Evolutionary conservation across 2,113 vertebrate genomes (phyloP), one percentile per base, ranked within the genome.

Genomic region (Chauna torquata): DNA sequence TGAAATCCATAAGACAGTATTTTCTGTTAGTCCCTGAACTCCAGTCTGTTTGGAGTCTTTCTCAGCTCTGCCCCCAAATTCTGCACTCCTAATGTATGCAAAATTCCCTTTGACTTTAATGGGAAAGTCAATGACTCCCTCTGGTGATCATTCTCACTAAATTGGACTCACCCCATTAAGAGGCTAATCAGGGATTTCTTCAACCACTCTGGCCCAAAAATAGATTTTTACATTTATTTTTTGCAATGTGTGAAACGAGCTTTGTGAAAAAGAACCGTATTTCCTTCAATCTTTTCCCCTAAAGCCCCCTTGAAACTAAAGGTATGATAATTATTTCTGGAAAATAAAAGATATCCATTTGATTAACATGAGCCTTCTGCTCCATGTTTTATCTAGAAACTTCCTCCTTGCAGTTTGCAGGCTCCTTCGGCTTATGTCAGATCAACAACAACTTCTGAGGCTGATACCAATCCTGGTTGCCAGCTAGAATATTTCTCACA

Each of bases 41-140:
- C 84, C 68, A 77, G 3, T 91, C 83, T 79, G 52, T 89, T 87
- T 82, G 88, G 83, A 95, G 81, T 85, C 66, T 76, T 90, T 91
- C 82, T 91, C 87, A 87, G 69, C 62, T 92, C 58, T 80, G 17
- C 28, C 68, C 84, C 70, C 19, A 74, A 42, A 94, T 93, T 92
- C 75, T 92, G 25, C 32, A 23, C 47, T 86, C 62, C 32, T 50
- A 49, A 50, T 90, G 19, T 80, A 86, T 86, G 68, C 87, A 81
- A 94, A 95, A 92, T 66, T 95, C 89, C 65, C 74, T 87, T 91
- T 95, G 91, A 94, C 89, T 91, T 95, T 87, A 96, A 85, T 85
- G 91, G 86, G 66, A 95, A 97, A 96, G 95, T 96, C 93, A 96
- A 38, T 94, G 79, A 95, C 95, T 97, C 95, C 95, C 94, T 96